Base-by-base conservation (phyloP, 2,113 vertebrate species). In the Actinemys pallida region DNA sequence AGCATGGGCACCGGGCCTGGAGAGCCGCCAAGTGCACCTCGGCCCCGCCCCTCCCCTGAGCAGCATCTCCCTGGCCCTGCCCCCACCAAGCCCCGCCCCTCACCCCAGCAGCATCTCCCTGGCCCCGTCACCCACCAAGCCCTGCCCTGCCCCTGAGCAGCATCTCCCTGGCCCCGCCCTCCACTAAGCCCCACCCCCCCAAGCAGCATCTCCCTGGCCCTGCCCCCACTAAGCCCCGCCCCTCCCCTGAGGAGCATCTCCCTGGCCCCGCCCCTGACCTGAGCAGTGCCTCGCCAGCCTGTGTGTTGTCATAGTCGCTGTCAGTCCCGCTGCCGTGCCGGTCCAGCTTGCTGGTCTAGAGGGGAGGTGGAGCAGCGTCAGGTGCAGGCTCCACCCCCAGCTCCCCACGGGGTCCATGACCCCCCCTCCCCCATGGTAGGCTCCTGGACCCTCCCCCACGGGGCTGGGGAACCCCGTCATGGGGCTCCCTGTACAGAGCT, bases 241-340 rank as follows among this genome's bases (percentile, higher is more conserved):
- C 50, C 69, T 5, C 5, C 3, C 42, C 59, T 76, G 1, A 0
- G 6, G 8, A 20, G 49, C 0, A 0, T 29, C 13, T 5, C 14
- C 27, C 27, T 27, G 29, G 88, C 1, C 69, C 91, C 54, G 20
- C 2, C 47, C 62, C 98, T 96, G 94, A 99, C 99, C 99, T 99
- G 92, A 99, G 94, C 11, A 99, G 98, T 11, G 98, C 94, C 45
- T 99, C 99, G 31, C 99, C 98, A 0, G 98, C 98, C 93, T 99
- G 99, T 0, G 99, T 99, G 98, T 99, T 99, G 98, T 99, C 99
- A 1, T 99, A 99, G 98, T 99, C 99, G 0, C 99, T 99, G 98
- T 99, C 99, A 0, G 99, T 98, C 57, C 99, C 99, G 0, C 99
- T 99, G 96, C 99, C 99, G 0, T 99, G 99, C 88, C 99, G 99